phyloP scores from a whole-genome alignment of 2,113 vertebrate species.

The Siphamia tubifer region DNA sequence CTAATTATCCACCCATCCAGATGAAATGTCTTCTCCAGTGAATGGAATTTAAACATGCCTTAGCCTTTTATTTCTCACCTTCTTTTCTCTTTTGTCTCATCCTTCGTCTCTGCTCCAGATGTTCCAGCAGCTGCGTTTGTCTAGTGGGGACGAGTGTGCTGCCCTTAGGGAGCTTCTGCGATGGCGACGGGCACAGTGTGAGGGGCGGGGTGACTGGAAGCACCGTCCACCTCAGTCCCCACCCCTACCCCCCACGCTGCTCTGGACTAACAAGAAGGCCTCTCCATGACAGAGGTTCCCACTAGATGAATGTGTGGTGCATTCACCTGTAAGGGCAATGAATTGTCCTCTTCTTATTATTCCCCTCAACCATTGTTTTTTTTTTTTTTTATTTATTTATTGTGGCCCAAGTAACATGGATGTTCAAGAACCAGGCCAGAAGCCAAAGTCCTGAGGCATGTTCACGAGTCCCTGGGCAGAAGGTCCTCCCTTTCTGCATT shows the following conservation, averaged over 20 bases:
- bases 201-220: slow-evolving; percentile 82
- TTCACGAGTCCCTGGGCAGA: slow-evolving; percentile 29
- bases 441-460: neutral
- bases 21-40: neutral
- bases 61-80: neutral
- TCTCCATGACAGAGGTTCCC: slow-evolving; percentile 54
- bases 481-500: slow-evolving; percentile 17
- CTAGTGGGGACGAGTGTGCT: slow-evolving; percentile 81
- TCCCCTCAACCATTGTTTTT: neutral
- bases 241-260: slow-evolving; percentile 76
- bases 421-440: slow-evolving; percentile 1
- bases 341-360: neutral
- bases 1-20: neutral
- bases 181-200: slow-evolving; percentile 86
- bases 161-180: slow-evolving; percentile 87
- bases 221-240: slow-evolving; percentile 77
- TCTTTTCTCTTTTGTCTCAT: neutral
- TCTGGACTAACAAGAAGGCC: slow-evolving; percentile 86
- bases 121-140: slow-evolving; percentile 84
- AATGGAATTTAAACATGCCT: neutral
- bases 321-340: neutral
- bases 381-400: too few relatives aligned
- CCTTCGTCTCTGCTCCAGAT: slow-evolving; percentile 73
- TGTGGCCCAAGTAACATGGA: slow-evolving; percentile 22
- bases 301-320: neutral